Evolutionary conservation across 2,797 vertebrate species (phyloP), one percentile per base, ranked within the genome.

Genomic region (Lophotriccus pileatus): DNA sequence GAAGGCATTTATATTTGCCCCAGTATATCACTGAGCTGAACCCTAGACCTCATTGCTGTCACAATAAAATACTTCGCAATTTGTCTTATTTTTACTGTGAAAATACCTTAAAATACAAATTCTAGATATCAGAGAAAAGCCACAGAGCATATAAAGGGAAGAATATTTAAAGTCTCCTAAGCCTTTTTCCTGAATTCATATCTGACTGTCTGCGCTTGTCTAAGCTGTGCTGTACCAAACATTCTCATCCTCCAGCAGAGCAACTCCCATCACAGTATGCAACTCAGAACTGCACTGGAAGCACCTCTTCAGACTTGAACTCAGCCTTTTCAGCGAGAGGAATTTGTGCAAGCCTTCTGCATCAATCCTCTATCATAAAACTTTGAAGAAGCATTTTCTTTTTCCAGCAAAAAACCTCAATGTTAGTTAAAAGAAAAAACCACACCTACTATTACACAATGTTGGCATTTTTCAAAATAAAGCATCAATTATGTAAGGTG

Each of bases 1-100:
- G 24, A 68, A 60, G 12, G 16, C 18, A 44, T 66, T 82, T 64
- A 5, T 14, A 44, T 21, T 20, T 59, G 18, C 43, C 23, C 36
- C 59, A 53, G 14, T 4, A 24, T 12, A 58, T 3, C 41, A 60
- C 3, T 3, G 3, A 76, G 47, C 12, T 55, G 30, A 87, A 62
- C 37, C 22, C 34, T 0, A 30, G 17, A 58, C 22, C 12, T 3
- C 4, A 43, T 14, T 69, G 22, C 58, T 30, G 22, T 37, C 25
- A 5, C 12, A 73, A 43, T 3, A 2, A 52, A 84, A 41, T 37
- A 55, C 10, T 30, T 39, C 0, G 0, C 6, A 32, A 37, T 44
- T 22, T 32, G 19, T 46, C 37, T 56, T 15, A 41, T 32, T 66
- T 46, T 59, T 62, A 67, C 22, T 15, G 27, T 34, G 18, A 79